phyloP scores from a whole-genome alignment of 2,797 vertebrate genomes.

The Hirundo rustica region DNA sequence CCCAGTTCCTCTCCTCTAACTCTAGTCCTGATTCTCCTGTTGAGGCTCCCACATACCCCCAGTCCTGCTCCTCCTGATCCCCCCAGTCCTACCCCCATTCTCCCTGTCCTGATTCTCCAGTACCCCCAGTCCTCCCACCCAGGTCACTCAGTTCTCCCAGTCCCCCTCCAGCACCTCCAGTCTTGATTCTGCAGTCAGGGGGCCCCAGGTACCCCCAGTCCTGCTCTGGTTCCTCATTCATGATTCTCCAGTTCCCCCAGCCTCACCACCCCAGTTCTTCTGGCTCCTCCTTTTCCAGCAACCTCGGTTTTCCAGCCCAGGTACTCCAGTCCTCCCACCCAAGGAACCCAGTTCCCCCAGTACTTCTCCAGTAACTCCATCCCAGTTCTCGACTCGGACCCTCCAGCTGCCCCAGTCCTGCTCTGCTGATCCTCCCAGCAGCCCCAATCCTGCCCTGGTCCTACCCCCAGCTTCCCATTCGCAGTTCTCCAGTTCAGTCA shows the following conservation, averaged over 20 bases:
- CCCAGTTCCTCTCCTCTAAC: not conserved
- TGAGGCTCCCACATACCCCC: not conserved
- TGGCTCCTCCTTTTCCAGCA: not conserved
- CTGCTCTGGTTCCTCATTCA: too few relatives aligned
- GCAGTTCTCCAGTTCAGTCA: not conserved
- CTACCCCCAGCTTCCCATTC: not conserved
- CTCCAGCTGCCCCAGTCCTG: fast-evolving
- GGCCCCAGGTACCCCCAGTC: not conserved
- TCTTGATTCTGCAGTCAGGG: not conserved
- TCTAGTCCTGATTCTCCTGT: not conserved
- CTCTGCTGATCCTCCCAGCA: not conserved
- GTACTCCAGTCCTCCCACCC: not conserved
- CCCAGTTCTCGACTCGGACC: not conserved
- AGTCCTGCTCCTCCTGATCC: not conserved
- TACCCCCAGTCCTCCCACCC: not conserved
- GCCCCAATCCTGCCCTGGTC: not conserved
- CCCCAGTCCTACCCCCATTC: not conserved
- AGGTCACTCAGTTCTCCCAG: not conserved
- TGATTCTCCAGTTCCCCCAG: too few relatives aligned
- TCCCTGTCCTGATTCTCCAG: not conserved
- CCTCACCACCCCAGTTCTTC: not conserved
- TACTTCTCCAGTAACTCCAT: not conserved
- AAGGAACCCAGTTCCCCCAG: not conserved
- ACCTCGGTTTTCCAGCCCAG: not conserved
- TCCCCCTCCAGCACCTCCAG: not conserved